Base-by-base conservation (phyloP, 2,113 vertebrate species). In the Pollachius pollachius region DNA sequence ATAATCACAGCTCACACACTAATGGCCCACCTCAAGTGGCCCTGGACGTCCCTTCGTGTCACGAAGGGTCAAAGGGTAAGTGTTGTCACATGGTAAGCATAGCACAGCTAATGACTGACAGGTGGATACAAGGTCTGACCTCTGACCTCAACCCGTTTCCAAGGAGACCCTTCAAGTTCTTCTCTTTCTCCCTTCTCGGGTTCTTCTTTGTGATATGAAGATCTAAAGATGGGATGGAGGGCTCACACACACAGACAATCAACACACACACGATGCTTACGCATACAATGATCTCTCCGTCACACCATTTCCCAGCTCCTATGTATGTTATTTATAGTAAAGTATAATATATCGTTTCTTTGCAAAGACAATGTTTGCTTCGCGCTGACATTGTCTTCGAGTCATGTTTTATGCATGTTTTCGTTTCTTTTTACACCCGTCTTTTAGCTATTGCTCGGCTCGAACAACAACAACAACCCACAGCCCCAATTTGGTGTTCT, bases 81-180 rank as follows among this genome's bases (percentile, higher is more conserved):
- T 76, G 80, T 78, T 82, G 81, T 85, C 84, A 86, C 81, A 86
- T 87, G 84, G 75, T 69, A 54, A 18, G 65, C 78, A 86, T 83
- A 75, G 25, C 65, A 75, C 0, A 3, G 62, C 77, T 84, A 87
- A 87, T 88, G 81, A 87, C 74, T 79, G 88, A 85, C 88, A 87
- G 83, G 63, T 85, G 84, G 72, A 65, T 64, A 19, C 62, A 18
- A 68, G 75, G 16, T 30, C 15, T 54, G 70, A 71, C 66, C 68
- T 73, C 23, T 52, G 74, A 84, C 75, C 15, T 30, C 75, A 1
- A 48, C 41, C 23, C 23, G 67, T 78, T 71, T 59, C 78, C 64
- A 12, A 4, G 8, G 61, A 78, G 68, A 41, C 60, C 4, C 15
- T 5, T 68, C 52, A 4, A 3, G n/a, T 18, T 12, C 4, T 16